Evolutionary conservation across 2,888 invertebrate genomes (phyloP).

Genomic region (Conops quadrifasciatus): DNA sequence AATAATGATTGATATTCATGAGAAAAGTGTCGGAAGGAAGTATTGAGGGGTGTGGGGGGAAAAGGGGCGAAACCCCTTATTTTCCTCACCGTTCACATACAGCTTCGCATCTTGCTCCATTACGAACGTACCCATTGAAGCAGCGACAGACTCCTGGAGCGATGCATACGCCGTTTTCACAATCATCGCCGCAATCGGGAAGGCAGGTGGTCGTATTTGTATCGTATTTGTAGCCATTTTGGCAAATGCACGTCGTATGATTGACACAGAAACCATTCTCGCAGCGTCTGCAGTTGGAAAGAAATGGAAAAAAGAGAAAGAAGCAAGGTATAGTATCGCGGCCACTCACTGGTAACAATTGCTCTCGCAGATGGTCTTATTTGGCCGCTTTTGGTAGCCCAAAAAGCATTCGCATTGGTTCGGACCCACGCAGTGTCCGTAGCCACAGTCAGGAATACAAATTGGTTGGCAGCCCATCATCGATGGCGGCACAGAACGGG

Average conservation of each 20-base stretch:
- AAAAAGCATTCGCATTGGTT: conserved; percentile 66
- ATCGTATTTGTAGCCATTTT: conserved; percentile 61
- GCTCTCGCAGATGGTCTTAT: conserved; percentile 55
- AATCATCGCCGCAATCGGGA: conserved; percentile 57
- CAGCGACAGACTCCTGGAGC: conserved; percentile 64
- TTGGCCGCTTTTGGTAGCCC: conserved; percentile 56
- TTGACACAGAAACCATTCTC: conserved; percentile 66
- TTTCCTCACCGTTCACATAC: conserved; percentile 50
- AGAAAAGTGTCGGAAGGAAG: too few species aligned
- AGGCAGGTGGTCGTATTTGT: conserved; percentile 55
- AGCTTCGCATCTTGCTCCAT: conserved; percentile 53
- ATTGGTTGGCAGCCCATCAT: conserved; percentile 56
- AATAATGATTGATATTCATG: not conserved
- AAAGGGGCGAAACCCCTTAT: not conserved
- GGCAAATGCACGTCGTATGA: conserved; percentile 66
- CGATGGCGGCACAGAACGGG: conserved; percentile 44
- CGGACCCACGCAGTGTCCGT: conserved; percentile 66
- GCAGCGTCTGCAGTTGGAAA: conserved; percentile 51
- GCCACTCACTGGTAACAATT: conserved; percentile 56
- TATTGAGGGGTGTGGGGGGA: too few species aligned
- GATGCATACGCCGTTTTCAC: conserved; percentile 63
- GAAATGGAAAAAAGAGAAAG: not conserved
- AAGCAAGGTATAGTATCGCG: conserved; percentile 53
- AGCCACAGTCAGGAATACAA: conserved; percentile 59
- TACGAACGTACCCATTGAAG: conserved; percentile 58